A percentile compares a stretch with the other conserved stretches of the same genome.
These are phyloP conservation scores for Himantopus leucocephalus DNA, from an alignment of 2,113 vertebrate genomes.

Conservation along the genomic window DNA sequence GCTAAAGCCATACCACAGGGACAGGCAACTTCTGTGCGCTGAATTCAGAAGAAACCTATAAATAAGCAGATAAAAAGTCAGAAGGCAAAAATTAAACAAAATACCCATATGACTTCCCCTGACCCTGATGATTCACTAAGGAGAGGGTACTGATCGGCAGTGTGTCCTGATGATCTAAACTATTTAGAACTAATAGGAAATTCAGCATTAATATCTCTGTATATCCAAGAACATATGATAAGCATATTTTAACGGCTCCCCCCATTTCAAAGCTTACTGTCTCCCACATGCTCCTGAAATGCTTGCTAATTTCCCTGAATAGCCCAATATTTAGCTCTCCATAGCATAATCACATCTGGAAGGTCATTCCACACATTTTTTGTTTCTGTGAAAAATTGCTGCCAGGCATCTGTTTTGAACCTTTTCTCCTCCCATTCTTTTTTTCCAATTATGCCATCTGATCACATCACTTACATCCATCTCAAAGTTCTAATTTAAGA, in stretches of 20 bases:
- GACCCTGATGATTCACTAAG: background rate
- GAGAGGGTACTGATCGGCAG: background rate
- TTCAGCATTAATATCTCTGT: background rate
- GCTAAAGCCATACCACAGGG: background rate
- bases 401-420: conserved; percentile 51
- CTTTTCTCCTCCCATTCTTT: background rate
- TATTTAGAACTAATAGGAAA: background rate
- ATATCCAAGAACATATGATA: background rate
- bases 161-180: background rate
- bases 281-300: background rate
- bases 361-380: conserved; percentile 34
- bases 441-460: conserved; percentile 52
- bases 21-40: background rate
- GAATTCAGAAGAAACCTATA: background rate
- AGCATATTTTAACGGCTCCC: background rate
- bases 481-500: conserved; percentile 58
- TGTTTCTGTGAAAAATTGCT: conserved; percentile 33
- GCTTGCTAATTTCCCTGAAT: background rate
- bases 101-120: background rate
- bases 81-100: background rate
- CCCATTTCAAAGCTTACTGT: background rate
- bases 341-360: background rate
- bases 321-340: background rate
- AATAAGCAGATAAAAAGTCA: background rate
- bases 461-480: conserved; percentile 47